A percentile compares a stretch with the other conserved stretches of the same genome.
Conservation (phyloP, 1,140 invertebrate species). For the Acyrthosiphon pisum region DNA sequence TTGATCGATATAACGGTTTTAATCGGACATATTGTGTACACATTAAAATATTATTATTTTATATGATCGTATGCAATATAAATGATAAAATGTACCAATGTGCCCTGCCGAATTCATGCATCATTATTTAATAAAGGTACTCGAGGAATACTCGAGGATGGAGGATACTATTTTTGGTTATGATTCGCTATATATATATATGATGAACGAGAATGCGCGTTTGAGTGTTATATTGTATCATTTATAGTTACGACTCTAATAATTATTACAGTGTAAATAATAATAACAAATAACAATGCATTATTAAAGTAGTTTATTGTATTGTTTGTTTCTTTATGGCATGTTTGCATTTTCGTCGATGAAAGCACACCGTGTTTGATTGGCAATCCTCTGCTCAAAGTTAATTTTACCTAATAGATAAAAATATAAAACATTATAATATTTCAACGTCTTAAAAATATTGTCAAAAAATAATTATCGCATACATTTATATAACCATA, state of each 20-base stretch:
- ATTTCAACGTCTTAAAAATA: no score
- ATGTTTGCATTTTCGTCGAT: background rate
- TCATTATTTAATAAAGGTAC: background rate
- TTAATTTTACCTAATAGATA: no score
- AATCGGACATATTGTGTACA: slow-evolving; percentile 17
- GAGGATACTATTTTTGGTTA: no score
- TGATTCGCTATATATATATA: background rate
- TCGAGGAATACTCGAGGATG: background rate
- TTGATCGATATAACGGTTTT: slow-evolving; percentile 32
- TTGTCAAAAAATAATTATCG: no score
- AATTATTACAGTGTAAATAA: background rate
- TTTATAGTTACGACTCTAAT: background rate
- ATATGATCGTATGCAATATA: background rate
- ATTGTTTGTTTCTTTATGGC: background rate
- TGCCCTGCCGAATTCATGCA: background rate
- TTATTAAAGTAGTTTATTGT: background rate
- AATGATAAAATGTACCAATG: background rate
- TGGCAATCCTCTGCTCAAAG: no score
- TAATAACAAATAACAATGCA: background rate
- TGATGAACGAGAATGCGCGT: background rate
- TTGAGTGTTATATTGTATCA: background rate
- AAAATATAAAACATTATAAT: no score
- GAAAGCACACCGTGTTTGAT: no score
- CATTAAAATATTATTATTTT: background rate
- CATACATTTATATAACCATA: no score